Percentiles rank a stretch among this genome's conserved stretches.
Conservation (phyloP, 1,140 invertebrate genomes). For the Euglossa dilemma region DNA sequence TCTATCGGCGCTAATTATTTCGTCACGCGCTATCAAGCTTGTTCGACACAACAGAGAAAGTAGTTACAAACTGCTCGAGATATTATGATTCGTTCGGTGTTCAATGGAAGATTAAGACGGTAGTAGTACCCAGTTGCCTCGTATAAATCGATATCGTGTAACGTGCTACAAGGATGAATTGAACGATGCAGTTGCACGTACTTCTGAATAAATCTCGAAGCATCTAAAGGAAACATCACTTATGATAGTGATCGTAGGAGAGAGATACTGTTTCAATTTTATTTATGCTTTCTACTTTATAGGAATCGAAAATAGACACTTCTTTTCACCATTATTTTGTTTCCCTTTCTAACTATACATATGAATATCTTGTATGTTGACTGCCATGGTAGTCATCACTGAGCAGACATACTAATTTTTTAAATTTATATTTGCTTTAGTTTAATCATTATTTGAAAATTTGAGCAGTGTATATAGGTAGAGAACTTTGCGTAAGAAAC, state of each 20-base stretch:
- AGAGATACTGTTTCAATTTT: neutral
- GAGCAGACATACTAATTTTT: too few species aligned
- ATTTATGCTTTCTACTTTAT: neutral
- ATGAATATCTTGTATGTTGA: too few species aligned
- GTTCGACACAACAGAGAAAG: conserved; percentile 36
- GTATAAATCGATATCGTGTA: conserved; percentile 1
- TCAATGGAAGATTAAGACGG: conserved; percentile 28
- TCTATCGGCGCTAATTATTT: conserved; percentile 44
- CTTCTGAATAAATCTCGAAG: neutral
- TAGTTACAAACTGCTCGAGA: neutral
- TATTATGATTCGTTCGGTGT: conserved; percentile 39
- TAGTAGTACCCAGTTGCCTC: neutral
- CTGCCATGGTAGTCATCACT: too few species aligned
- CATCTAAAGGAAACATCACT: neutral
- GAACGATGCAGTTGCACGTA: neutral
- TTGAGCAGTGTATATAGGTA: too few species aligned
- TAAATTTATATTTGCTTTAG: too few species aligned
- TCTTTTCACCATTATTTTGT: too few species aligned
- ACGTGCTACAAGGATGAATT: neutral
- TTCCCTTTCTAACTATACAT: too few species aligned
- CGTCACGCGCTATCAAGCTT: conserved; percentile 37
- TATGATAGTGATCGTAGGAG: neutral
- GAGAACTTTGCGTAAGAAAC: too few species aligned
- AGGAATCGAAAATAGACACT: too few species aligned
- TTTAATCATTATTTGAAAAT: too few species aligned